These are phyloP conservation scores for Lophura nycthemera DNA, from an alignment of 2,113 vertebrate species.

Conservation along the genomic window DNA sequence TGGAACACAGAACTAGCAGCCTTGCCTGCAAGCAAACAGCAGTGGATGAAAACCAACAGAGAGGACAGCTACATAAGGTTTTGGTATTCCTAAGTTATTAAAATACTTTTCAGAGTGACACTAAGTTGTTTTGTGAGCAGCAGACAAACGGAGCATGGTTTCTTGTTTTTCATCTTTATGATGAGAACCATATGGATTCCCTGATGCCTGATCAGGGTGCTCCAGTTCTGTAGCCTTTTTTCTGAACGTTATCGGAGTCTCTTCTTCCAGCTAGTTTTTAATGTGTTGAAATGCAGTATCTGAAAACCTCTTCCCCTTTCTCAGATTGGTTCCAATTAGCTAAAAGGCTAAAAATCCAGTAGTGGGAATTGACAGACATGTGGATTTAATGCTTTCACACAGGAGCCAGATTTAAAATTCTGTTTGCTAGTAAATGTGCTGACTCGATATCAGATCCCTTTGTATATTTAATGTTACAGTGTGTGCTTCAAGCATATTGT, in stretches of 20 bases:
- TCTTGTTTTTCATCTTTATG: neutral
- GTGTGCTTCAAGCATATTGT: neutral
- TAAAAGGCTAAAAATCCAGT: neutral
- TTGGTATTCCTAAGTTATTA: neutral
- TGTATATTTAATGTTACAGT: neutral
- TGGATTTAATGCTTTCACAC: neutral
- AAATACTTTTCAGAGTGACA: neutral
- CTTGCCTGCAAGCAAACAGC: neutral
- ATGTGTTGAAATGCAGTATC: neutral
- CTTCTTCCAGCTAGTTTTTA: neutral
- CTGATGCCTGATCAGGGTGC: neutral
- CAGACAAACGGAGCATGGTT: neutral
- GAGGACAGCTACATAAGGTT: neutral
- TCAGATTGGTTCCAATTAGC: neutral
- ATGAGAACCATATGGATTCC: neutral
- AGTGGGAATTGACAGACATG: neutral
- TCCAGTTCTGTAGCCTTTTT: neutral
- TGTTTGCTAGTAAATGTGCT: neutral
- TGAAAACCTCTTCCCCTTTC: neutral
- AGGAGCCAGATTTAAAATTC: neutral
- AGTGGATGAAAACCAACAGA: neutral
- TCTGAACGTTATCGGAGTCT: neutral
- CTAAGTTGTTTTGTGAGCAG: neutral
- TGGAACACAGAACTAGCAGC: neutral
- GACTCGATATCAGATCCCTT: neutral